phyloP scores from a whole-genome alignment of 2,797 vertebrate species.

The Melanotaenia nigrans region DNA sequence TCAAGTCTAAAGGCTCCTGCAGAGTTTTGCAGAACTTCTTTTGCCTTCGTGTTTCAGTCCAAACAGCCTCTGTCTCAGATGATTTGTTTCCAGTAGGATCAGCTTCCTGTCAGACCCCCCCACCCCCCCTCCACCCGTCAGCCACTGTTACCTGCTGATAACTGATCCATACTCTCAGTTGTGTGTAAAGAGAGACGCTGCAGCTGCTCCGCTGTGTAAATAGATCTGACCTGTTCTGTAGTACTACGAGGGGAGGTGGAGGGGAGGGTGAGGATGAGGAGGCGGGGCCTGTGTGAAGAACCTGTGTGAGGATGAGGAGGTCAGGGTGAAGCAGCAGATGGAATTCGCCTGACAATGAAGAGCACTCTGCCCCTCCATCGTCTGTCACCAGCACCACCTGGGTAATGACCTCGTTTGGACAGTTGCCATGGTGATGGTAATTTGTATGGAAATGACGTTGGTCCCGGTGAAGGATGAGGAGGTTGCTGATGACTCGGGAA shows the following conservation, averaged over 20 bases:
- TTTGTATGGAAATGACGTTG: slow-evolving; percentile 69
- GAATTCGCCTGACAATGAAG: slow-evolving; percentile 55
- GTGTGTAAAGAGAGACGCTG: not conserved
- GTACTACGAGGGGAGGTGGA: not conserved
- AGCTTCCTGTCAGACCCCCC: no score
- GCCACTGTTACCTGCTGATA: no score
- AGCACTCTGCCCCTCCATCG: slow-evolving; percentile 61
- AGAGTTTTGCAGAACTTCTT: no score
- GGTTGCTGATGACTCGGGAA: slow-evolving; percentile 22
- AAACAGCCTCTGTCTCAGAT: no score
- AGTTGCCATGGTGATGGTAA: slow-evolving; percentile 68
- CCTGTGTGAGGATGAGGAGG: no score
- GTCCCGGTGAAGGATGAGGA: slow-evolving; percentile 21
- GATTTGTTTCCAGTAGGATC: no score
- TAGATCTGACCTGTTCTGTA: not conserved
- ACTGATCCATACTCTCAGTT: not conserved
- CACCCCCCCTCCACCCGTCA: no score
- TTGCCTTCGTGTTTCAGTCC: no score
- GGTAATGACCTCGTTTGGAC: slow-evolving; percentile 64
- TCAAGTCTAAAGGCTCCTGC: no score
- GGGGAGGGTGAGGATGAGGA: not conserved
- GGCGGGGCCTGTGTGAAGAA: no score
- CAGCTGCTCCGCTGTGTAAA: not conserved
- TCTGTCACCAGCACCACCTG: slow-evolving; percentile 57
- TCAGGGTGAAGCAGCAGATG: no score